Evolutionary conservation across 2,888 invertebrate species (phyloP).

Genomic region (Habrosyne pyritoides): DNA sequence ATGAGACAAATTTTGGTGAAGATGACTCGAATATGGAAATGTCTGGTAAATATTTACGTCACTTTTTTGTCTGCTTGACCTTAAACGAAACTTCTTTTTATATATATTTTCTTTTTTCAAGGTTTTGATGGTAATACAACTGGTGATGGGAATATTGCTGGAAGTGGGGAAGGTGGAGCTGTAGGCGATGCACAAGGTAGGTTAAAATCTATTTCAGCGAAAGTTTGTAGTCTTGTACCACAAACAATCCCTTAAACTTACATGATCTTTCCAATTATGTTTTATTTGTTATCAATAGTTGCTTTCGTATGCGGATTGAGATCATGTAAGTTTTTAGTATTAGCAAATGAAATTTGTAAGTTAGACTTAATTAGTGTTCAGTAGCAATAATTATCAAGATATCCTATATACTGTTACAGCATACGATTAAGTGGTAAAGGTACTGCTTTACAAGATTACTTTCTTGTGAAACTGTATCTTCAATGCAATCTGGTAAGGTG

Average conservation of each 20-base stretch:
- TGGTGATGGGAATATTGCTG: constrained; percentile 79
- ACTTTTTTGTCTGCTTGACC: not conserved
- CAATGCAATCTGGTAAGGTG: constrained; percentile 9
- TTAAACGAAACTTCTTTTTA: not conserved
- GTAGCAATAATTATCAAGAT: constrained; percentile 17
- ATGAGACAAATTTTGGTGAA: constrained; percentile 86
- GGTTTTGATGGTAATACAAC: constrained; percentile 80
- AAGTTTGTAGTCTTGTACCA: constrained; percentile 27
- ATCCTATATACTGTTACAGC: constrained; percentile 22
- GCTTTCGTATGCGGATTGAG: too few relatives aligned
- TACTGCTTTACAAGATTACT: constrained; percentile 22
- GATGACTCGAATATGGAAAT: constrained; percentile 87
- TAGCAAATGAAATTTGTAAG: constrained; percentile 79
- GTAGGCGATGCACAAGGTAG: constrained; percentile 84
- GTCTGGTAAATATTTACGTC: constrained; percentile 63
- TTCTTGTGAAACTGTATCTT: constrained; percentile 22
- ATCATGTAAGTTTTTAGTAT: constrained; percentile 33
- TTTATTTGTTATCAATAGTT: too few relatives aligned
- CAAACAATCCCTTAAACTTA: constrained; percentile 28
- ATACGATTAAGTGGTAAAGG: constrained; percentile 11
- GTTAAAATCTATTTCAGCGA: constrained; percentile 55
- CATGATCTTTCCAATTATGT: constrained; percentile 26
- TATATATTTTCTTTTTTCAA: constrained; percentile 27
- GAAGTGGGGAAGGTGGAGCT: constrained; percentile 78
- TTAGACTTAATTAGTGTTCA: constrained; percentile 34